These are phyloP conservation scores for Nymphalis io DNA, from an alignment of 1,140 invertebrate genomes.

Conservation along the genomic window DNA sequence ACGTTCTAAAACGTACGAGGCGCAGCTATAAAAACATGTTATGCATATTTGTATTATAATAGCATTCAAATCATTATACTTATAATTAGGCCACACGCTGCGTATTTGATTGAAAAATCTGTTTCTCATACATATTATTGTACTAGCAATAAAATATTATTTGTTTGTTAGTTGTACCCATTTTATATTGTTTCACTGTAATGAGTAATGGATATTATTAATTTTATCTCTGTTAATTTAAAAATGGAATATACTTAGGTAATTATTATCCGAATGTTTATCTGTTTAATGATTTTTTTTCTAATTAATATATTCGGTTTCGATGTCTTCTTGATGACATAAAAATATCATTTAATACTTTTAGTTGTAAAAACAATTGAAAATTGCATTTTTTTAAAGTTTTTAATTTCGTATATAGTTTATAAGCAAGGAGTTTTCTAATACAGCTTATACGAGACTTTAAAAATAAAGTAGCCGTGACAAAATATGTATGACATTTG, in stretches of 20 bases:
- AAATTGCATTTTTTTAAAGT: too few relatives aligned
- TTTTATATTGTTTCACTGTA: slow-evolving; percentile 33
- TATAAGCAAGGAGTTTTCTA: too few relatives aligned
- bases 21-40: slow-evolving; percentile 31
- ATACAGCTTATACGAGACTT: too few relatives aligned
- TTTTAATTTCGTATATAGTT: too few relatives aligned
- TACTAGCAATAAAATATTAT: slow-evolving; percentile 48
- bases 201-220: slow-evolving; percentile 37
- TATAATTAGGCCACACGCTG: slow-evolving; percentile 67
- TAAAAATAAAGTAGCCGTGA: too few relatives aligned
- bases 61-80: slow-evolving; percentile 59
- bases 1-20: neutral
- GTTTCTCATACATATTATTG: slow-evolving; percentile 32
- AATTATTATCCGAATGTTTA: neutral
- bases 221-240: slow-evolving; percentile 23
- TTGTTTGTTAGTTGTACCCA: slow-evolving; percentile 37
- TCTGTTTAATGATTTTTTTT: slow-evolving; percentile 1
- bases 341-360: too few relatives aligned
- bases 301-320: neutral
- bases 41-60: slow-evolving; percentile 45
- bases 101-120: slow-evolving; percentile 68
- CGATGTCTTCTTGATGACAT: neutral
- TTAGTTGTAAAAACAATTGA: too few relatives aligned
- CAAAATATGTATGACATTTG: too few relatives aligned
- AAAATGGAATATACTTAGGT: slow-evolving; percentile 24